These are phyloP conservation scores for Epinotia demarniana DNA, from an alignment of 2,888 invertebrate species.

Conservation along the genomic window DNA sequence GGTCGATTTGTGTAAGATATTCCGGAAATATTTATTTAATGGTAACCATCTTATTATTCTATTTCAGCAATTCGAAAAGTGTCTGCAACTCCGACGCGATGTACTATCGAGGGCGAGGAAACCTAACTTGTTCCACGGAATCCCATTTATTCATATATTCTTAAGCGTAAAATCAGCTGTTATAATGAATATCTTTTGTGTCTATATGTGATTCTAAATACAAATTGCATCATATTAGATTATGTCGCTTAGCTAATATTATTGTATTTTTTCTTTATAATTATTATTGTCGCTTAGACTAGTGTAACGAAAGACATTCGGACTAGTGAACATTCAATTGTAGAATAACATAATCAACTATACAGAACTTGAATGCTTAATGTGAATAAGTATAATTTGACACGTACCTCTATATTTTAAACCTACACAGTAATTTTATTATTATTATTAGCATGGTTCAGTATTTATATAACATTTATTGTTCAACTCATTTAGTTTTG, in stretches of 20 bases:
- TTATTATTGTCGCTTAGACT: slow-evolving; percentile 6
- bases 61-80: slow-evolving; percentile 62
- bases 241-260: slow-evolving; percentile 22
- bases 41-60: slow-evolving; percentile 23
- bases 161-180: slow-evolving; percentile 28
- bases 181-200: slow-evolving; percentile 12
- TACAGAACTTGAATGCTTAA: slow-evolving; percentile 10
- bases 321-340: not conserved
- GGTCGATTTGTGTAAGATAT: no score
- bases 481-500: not conserved
- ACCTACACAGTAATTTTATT: not conserved
- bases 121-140: not conserved
- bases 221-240: slow-evolving; percentile 25
- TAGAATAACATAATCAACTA: not conserved
- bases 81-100: slow-evolving; percentile 66
- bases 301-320: slow-evolving; percentile 14
- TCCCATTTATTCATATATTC: not conserved
- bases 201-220: slow-evolving; percentile 25
- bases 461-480: not conserved
- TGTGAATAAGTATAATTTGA: slow-evolving; percentile 14
- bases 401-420: no score
- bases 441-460: slow-evolving; percentile 3
- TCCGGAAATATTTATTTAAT: not conserved
- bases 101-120: slow-evolving; percentile 61
- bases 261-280: slow-evolving; percentile 17